These are phyloP conservation scores for Alectura lathami DNA, from an alignment of 2,113 vertebrate species.

Conservation along the genomic window DNA sequence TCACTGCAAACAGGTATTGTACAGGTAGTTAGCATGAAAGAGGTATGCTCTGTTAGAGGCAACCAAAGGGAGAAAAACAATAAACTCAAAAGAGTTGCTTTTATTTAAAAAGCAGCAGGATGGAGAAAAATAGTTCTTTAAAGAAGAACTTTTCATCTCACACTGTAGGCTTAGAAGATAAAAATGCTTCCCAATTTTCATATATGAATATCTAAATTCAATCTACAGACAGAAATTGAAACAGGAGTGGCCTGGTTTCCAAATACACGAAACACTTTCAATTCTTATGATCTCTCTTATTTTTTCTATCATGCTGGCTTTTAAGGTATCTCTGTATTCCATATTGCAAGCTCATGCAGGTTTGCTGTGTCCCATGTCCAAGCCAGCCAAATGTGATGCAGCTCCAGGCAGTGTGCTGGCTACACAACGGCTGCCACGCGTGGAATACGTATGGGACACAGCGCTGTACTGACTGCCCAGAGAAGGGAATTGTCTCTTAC, in stretches of 20 bases:
- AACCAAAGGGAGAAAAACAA: background rate
- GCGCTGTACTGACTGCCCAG: fast-evolving
- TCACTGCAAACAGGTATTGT: background rate
- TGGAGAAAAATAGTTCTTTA: slow-evolving; percentile 2
- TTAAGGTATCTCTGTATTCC: background rate
- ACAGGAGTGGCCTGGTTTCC: slow-evolving; percentile 38
- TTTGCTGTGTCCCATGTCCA: background rate
- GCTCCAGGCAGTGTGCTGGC: background rate
- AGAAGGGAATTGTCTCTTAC: background rate
- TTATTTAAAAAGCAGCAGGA: slow-evolving; percentile 47
- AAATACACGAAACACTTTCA: background rate
- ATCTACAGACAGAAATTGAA: slow-evolving; percentile 53
- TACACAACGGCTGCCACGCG: background rate
- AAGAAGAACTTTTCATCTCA: slow-evolving; percentile 58
- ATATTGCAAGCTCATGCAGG: background rate
- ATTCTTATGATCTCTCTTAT: background rate
- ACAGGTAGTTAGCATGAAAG: background rate
- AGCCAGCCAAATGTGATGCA: background rate
- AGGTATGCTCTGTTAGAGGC: background rate
- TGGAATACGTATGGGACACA: fast-evolving
- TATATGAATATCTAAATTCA: slow-evolving; percentile 60
- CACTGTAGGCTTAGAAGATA: slow-evolving; percentile 33
- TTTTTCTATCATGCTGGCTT: background rate
- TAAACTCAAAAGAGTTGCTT: background rate
- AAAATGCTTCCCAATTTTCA: slow-evolving; percentile 53